Percentiles rank a stretch among this genome's conserved stretches.
These are phyloP conservation scores for Nephrotoma guestfalica DNA, from an alignment of 2,888 invertebrate genomes.

Conservation along the genomic window DNA sequence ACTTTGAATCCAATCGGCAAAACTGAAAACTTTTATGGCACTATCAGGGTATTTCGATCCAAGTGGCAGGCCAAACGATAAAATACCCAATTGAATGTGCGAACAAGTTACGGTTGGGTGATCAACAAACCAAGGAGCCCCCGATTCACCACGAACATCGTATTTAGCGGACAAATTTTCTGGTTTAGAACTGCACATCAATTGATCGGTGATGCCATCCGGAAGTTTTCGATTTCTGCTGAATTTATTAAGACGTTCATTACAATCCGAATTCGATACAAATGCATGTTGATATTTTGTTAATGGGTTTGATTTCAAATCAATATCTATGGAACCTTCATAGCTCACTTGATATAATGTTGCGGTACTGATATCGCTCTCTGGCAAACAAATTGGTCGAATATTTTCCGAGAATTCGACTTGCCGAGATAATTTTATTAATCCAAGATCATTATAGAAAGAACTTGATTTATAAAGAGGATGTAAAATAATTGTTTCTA, in stretches of 20 bases:
- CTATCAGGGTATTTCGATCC: no score
- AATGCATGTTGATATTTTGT: no score
- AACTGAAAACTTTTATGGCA: background rate
- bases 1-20: background rate
- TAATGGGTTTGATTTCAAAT: no score
- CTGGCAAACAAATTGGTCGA: conserved; percentile 31
- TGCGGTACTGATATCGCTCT: background rate
- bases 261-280: no score
- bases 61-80: background rate
- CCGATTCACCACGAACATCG: background rate
- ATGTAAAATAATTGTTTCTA: background rate
- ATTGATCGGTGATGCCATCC: no score
- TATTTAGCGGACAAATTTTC: no score
- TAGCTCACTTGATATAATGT: no score
- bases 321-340: no score
- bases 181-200: no score
- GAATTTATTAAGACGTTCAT: no score
- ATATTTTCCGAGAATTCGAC: conserved; percentile 14
- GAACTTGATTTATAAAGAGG: background rate
- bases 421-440: background rate
- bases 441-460: background rate
- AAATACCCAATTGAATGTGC: background rate
- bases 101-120: background rate
- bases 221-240: no score
- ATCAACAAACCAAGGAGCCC: background rate